Conservation (phyloP, 2,888 invertebrate genomes). For the Athalia cordata region DNA sequence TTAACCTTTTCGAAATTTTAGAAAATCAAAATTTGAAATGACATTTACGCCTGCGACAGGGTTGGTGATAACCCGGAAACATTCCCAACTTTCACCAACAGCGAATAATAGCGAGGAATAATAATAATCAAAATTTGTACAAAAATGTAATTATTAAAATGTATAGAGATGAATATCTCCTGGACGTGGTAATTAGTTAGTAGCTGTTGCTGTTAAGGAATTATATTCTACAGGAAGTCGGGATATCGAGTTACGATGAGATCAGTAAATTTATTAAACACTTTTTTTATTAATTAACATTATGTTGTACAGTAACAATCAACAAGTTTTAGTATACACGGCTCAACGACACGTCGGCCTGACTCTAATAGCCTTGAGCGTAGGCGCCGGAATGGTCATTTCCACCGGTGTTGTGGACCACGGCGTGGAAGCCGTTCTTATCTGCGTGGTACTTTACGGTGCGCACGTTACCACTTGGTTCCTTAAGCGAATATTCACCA, state of each 20-base stretch:
- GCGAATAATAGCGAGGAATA: too few relatives aligned
- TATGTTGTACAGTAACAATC: conserved; percentile 24
- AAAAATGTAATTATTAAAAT: neutral
- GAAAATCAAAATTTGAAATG: conserved; percentile 16
- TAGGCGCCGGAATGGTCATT: conserved; percentile 47
- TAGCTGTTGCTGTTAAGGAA: neutral
- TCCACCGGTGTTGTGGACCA: conserved; percentile 46
- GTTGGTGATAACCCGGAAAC: neutral
- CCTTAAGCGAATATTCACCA: conserved; percentile 46
- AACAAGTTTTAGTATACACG: conserved; percentile 23
- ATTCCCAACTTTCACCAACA: too few relatives aligned
- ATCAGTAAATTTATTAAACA: conserved; percentile 25
- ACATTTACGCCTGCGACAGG: neutral
- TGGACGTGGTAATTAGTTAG: neutral
- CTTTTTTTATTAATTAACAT: conserved; percentile 39
- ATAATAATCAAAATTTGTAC: too few relatives aligned
- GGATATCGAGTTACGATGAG: neutral
- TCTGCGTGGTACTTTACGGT: conserved; percentile 46
- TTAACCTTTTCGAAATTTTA: conserved; percentile 17
- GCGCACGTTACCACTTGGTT: conserved; percentile 46
- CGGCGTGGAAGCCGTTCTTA: conserved; percentile 43
- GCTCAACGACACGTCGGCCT: conserved; percentile 16
- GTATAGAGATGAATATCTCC: neutral
- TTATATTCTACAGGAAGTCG: neutral
- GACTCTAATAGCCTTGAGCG: conserved; percentile 39